phyloP scores from a whole-genome alignment of 2,797 vertebrate species.

The Lemur catta region DNA sequence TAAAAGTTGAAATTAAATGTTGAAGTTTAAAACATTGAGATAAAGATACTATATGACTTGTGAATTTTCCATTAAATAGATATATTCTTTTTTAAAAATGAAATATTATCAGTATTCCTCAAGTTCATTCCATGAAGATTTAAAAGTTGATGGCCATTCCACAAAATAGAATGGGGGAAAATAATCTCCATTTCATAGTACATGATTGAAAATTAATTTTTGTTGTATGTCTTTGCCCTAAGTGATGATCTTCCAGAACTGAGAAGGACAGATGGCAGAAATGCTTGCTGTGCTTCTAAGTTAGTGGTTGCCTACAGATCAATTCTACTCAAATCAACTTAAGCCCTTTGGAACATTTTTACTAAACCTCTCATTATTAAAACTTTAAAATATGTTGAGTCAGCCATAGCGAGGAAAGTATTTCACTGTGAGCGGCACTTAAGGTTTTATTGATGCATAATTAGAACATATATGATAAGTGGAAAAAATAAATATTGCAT shows the following conservation, averaged over 20 bases:
- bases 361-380: conserved; percentile 50
- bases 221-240: conserved; percentile 42
- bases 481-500: conserved; percentile 40
- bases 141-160: neutral
- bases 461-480: conserved; percentile 52
- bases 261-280: conserved; percentile 22
- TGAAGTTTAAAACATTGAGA: conserved; percentile 50
- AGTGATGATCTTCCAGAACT: conserved; percentile 46
- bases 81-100: neutral
- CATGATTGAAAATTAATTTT: conserved; percentile 63
- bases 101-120: neutral
- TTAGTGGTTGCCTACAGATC: conserved; percentile 19
- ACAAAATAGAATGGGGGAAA: neutral
- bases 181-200: neutral
- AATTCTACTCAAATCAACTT: conserved; percentile 62
- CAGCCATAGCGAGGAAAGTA: conserved; percentile 23
- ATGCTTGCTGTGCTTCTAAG: neutral
- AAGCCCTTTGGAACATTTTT: conserved; percentile 53
- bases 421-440: conserved; percentile 45
- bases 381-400: conserved; percentile 64
- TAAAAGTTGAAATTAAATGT: conserved; percentile 32
- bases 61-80: neutral
- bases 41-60: neutral
- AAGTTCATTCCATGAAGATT: neutral
- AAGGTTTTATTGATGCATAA: conserved; percentile 28